Evolutionary conservation across 2,113 vertebrate species (phyloP).

Genomic region (Calyptommatus sinebrachiatus): DNA sequence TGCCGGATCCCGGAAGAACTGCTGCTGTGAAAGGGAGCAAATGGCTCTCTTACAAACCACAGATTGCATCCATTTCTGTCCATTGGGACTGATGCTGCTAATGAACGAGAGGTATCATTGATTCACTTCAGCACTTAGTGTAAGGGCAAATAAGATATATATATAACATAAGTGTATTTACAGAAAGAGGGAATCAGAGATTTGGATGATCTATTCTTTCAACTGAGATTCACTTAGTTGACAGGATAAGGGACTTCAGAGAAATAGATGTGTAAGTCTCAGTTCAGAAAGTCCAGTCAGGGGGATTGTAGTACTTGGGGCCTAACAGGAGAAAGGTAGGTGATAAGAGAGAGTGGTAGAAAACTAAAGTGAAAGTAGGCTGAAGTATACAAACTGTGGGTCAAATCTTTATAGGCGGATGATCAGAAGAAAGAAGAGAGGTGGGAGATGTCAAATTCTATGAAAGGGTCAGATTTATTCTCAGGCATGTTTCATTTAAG

Average conservation of each 20-base stretch:
- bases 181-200: not conserved
- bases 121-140: conserved; percentile 24
- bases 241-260: not conserved
- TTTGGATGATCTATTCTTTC: not conserved
- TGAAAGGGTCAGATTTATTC: not conserved
- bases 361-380: not conserved
- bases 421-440: not conserved
- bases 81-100: conserved; percentile 13
- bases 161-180: too few relatives aligned
- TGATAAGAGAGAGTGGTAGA: not conserved
- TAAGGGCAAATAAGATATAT: not conserved
- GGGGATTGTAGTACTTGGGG: too few relatives aligned
- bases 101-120: conserved; percentile 38
- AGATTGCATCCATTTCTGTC: conserved; percentile 18
- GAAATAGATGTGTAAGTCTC: too few relatives aligned
- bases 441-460: not conserved
- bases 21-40: conserved; percentile 5
- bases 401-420: too few relatives aligned
- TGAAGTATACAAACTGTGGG: too few relatives aligned
- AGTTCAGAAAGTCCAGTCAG: too few relatives aligned
- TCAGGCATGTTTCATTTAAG: too few relatives aligned
- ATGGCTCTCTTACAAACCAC: not conserved
- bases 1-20: conserved; percentile 46
- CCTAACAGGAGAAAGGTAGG: too few relatives aligned
- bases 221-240: not conserved